These are phyloP conservation scores for Poecilus cupreus DNA, from an alignment of 2,888 invertebrate species.

Conservation along the genomic window DNA sequence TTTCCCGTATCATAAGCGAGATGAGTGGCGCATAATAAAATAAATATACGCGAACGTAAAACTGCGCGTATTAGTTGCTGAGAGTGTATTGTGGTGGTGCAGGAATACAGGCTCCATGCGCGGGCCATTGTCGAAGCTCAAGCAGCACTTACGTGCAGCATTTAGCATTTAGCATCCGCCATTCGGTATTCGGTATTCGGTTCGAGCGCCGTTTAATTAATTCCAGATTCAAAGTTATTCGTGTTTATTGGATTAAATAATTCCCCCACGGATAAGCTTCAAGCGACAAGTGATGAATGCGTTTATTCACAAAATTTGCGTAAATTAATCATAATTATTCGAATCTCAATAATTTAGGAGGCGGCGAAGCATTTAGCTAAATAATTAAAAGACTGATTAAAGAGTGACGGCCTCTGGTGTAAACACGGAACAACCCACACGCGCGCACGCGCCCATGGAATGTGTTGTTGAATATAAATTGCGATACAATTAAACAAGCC, in stretches of 20 bases:
- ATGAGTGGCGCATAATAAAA: not conserved
- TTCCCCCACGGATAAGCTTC: not conserved
- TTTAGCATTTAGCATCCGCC: too few species aligned
- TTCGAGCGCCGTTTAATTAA: slow-evolving; percentile 27
- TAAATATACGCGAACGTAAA: not conserved
- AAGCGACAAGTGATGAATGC: slow-evolving; percentile 23
- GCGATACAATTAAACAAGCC: slow-evolving; percentile 44
- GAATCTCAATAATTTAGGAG: slow-evolving; percentile 39
- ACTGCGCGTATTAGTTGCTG: too few species aligned
- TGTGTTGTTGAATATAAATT: slow-evolving; percentile 49
- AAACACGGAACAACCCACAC: too few species aligned
- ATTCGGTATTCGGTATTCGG: too few species aligned
- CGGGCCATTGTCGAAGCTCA: too few species aligned
- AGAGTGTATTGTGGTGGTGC: too few species aligned
- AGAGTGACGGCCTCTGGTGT: slow-evolving; percentile 15
- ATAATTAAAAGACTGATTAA: slow-evolving; percentile 47
- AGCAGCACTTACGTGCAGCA: too few species aligned
- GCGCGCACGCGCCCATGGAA: not conserved
- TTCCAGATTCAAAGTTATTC: slow-evolving; percentile 42
- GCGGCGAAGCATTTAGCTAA: slow-evolving; percentile 10
- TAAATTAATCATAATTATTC: slow-evolving; percentile 53
- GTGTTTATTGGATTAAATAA: slow-evolving; percentile 53
- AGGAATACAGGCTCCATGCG: too few species aligned
- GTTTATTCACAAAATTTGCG: slow-evolving; percentile 31
- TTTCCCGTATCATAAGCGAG: not conserved